phyloP scores from a whole-genome alignment of 2,888 invertebrate genomes.

The Lithosia quadra region DNA sequence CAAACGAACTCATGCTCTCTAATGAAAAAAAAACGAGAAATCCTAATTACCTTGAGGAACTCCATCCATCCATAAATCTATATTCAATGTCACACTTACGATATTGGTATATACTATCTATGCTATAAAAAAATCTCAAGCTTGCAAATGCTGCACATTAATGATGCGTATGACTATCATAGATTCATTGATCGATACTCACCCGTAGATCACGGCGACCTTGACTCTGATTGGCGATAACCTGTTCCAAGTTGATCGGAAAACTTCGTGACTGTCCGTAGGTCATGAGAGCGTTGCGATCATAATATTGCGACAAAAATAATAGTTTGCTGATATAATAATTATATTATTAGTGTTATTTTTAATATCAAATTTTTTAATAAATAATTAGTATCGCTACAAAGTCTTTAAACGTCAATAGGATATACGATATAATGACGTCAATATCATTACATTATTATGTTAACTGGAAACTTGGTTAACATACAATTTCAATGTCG shows the following conservation, averaged over 20 bases:
- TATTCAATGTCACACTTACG: not conserved
- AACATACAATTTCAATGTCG: conserved; percentile 13
- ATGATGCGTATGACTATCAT: conserved; percentile 44
- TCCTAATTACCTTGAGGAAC: too few species aligned
- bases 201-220: conserved; percentile 68
- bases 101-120: too few species aligned
- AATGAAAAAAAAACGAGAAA: too few species aligned
- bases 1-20: too few species aligned
- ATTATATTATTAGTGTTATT: conserved; percentile 35
- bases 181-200: conserved; percentile 75
- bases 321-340: conserved; percentile 36
- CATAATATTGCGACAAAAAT: conserved; percentile 55
- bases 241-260: conserved; percentile 57
- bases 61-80: not conserved
- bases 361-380: conserved; percentile 32
- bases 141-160: conserved; percentile 27
- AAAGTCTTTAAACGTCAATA: conserved; percentile 18
- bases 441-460: conserved; percentile 10
- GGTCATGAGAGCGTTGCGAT: conserved; percentile 54
- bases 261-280: conserved; percentile 64
- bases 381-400: conserved; percentile 11
- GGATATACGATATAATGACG: not conserved
- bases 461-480: not conserved
- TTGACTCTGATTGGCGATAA: conserved; percentile 73
- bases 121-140: not conserved